Base-by-base conservation (phyloP, 2,113 vertebrate species). In the Camelus bactrianus region DNA sequence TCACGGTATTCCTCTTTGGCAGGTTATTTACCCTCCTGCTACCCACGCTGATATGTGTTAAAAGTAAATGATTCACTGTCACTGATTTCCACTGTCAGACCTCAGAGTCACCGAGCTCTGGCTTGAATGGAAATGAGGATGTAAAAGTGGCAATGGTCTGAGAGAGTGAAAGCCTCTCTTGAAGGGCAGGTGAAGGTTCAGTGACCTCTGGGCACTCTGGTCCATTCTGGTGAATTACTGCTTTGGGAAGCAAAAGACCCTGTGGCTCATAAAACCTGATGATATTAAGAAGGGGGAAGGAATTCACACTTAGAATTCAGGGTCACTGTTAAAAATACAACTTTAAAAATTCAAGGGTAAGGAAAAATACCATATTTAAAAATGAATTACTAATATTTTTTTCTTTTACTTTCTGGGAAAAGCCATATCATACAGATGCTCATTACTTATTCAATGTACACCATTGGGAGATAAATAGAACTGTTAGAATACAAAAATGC, bases 401-500 rank as follows among this genome's bases (percentile, higher is more conserved):
- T 94, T 93, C 56, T 20, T 54, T 42, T 42, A 42, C 73, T 86
- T 97, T 97, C 96, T 97, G 46, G 95, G 96, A 95, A 97, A 98
- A 98, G 85, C 54, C 60, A 95, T 70, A 97, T 95, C 10, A 12
- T 91, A 96, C 1, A 80, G 73, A 96, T 76, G 50, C 67, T 24
- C 70, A 89, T 98, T 98, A 95, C 93, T 97, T 93, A 96, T 96
- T 93, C 96, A 95, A 42, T 97, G 96, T 96, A 90, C 86, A 95
- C 79, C 56, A 96, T 0, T 89, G 97, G 84, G 97, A 97, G 97
- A 98, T 96, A 98, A 98, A 97, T 52, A 97, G 88, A 97, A 97
- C 79, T 80, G 88, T 93, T 97, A 97, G 52, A 97, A 95, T 93
- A 97, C 75, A 94, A 98, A 98, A 98, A 97, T 93, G 96, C 76